Percentiles rank a stretch among this genome's conserved stretches.
Evolutionary conservation across 1,140 invertebrate genomes (phyloP).

Genomic region (Temnothorax longispinosus): DNA sequence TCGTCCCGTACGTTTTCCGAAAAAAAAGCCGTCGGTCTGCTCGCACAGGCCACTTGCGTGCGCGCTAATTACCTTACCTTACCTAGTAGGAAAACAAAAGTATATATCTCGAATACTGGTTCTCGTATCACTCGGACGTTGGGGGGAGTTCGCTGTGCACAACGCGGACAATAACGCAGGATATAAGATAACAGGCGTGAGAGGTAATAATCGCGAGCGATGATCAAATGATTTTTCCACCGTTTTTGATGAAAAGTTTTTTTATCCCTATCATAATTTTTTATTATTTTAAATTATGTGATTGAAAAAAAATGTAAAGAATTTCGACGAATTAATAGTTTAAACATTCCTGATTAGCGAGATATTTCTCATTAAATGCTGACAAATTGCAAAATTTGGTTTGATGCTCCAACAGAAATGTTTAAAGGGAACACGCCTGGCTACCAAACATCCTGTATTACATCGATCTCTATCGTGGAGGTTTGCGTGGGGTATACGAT

Average conservation of each 20-base stretch:
- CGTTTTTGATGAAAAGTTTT: not conserved
- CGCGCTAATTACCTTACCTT: slow-evolving; percentile 66
- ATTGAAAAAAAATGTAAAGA: too few species aligned
- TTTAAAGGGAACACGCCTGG: not conserved
- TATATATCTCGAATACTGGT: slow-evolving; percentile 70
- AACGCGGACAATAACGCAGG: not conserved
- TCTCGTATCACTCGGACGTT: slow-evolving; percentile 66
- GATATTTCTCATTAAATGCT: not conserved
- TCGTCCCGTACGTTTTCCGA: not conserved
- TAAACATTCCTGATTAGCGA: not conserved
- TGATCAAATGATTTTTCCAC: not conserved
- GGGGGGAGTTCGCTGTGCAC: slow-evolving; percentile 34
- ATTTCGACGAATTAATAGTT: not conserved
- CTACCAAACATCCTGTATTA: not conserved
- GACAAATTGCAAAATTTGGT: not conserved
- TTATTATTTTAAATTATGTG: not conserved
- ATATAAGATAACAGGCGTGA: not conserved
- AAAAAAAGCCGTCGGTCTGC: not conserved
- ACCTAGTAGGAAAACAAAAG: slow-evolving; percentile 73
- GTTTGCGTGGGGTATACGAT: not conserved
- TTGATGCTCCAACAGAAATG: not conserved
- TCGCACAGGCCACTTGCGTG: not conserved
- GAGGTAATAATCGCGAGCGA: not conserved
- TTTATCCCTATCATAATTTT: not conserved
- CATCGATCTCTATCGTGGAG: not conserved